Base-by-base conservation (phyloP, 2,888 invertebrate genomes). In the Leuctra nigra region DNA sequence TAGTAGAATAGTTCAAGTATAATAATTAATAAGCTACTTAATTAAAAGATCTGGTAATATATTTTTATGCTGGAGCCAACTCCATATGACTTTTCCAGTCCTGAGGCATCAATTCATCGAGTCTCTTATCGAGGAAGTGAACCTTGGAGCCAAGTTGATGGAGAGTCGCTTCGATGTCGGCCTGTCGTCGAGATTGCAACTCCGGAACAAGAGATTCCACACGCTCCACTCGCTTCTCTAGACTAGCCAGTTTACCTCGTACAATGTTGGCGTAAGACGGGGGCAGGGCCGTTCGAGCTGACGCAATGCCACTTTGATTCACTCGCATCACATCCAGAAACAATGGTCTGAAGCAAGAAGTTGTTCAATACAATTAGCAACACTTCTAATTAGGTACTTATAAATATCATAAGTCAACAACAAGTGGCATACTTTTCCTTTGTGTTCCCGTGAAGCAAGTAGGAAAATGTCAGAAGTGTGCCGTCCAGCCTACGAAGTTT, bases 81-180 rank as follows among this genome's bases (percentile, higher is more conserved):
- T 58, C 41, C 22, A 58, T 9, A n/a, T 56, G 53, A 4, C 35
- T 50, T 18, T 58, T 60, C 60, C 60, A 60, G 20, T 60, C 60
- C 13, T 23, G 11, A 3, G 60, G 60, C 13, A 54, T 33, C 46
- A 60, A 29, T n/a, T 60, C 60, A 50, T 60, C 60, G 1, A 60
- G 22, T 4, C 60, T 56, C 9, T 53, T 58, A 39, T 58, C 56
- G 18, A 60, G 56, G 47, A 60, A 60, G 23, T 60, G 25, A 11
- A 60, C 60, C 18, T 58, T 60, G 9, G 54, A 23, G 20, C 54
- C 56, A 20, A 60, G 25, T 23, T 60, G 56, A 16, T 58, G 48
- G 14, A 54, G 18, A 25, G 54, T 50, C 7, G 25, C 35, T 23
- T 60, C 56, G 4, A 60, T 38, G 2, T 29, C 56, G 4, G 56